Evolutionary conservation across 2,797 vertebrate species (phyloP).

Genomic region (Ptychadena robeensis): DNA sequence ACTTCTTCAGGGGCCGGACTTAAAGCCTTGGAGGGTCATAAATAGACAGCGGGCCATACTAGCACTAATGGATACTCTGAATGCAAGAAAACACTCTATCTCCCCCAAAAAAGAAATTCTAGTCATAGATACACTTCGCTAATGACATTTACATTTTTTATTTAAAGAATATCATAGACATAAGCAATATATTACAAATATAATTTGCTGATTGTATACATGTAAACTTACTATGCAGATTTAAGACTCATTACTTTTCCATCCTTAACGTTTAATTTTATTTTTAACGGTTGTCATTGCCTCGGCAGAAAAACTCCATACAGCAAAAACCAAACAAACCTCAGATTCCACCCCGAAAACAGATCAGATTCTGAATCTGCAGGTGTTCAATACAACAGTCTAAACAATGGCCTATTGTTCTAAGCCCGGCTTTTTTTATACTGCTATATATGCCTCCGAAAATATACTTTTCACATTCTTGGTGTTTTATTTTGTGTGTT

Average conservation of each 20-base stretch:
- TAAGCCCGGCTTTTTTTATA: slow-evolving; percentile 14
- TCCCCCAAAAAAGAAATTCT: no score
- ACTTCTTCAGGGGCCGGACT: no score
- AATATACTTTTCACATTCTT: slow-evolving; percentile 48
- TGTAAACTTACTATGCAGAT: no score
- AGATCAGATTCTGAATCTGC: slow-evolving; percentile 22
- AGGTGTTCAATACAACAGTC: slow-evolving; percentile 41
- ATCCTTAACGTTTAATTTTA: not conserved
- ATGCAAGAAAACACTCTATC: no score
- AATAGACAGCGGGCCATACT: no score
- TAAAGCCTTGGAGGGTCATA: no score
- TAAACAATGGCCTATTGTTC: slow-evolving; percentile 47
- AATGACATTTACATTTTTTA: not conserved
- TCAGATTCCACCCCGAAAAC: not conserved
- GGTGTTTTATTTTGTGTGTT: slow-evolving; percentile 46
- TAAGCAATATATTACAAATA: no score
- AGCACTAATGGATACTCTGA: no score
- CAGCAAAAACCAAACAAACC: not conserved
- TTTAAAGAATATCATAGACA: not conserved
- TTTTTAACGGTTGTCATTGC: slow-evolving; percentile 1
- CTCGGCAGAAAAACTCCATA: not conserved
- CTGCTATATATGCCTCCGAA: slow-evolving; percentile 30
- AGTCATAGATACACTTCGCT: no score
- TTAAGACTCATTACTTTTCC: not conserved
- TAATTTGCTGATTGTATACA: not conserved